Evolutionary conservation across 1,140 invertebrate species (phyloP), one percentile per base, ranked within the genome.

Genomic region (Oedothorax gibbosus): DNA sequence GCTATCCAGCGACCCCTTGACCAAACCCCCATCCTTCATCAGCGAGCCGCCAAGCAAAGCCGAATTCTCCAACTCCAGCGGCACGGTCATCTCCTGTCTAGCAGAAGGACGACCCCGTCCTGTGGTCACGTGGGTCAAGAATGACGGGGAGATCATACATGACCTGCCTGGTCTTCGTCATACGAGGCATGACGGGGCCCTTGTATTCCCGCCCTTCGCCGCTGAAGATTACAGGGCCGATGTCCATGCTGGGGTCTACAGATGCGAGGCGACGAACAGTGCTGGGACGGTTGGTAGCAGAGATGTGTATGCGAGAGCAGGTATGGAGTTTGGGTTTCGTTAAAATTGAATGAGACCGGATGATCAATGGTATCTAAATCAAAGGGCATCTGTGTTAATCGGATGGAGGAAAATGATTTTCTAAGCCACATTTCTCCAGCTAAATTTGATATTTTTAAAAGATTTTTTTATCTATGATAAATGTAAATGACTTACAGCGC

Each of bases 41-140:
- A 95, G 94, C 88, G 97, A 97, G 92, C 97, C 96, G n/a, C 95
- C 95, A 85, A 96, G 95, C 90, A 93, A 95, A 87, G 93, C 98
- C 68, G 96, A 97, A 90, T 98, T 98, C 91, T 96, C 95, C 83
- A 98, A 98, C 90, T 96, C 96, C 68, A 97, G 96, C 50, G 97
- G 96, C 88, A 95, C 96, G 79, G 94, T 95, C 86, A 95, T 99
- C 68, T 95, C 97, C 90, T 99, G 97, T 90, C 94, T 95, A 87
- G 96, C 96, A 0, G 93, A 95, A 89, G 97, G 97, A 87, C 95
- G 94, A 87, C 97, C 97, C 11, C 93, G 95, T 87, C 96, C 97
- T 60, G 94, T 96, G 89, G 95, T 98, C 87, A 96, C 97, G 86
- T 99, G 97, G 88, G 81, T 81, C 15, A 72, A 64, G 50, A 54